A percentile compares a stretch with the other conserved stretches of the same genome.
These are phyloP conservation scores for Vanessa cardui DNA, from an alignment of 2,888 invertebrate species.

Conservation along the genomic window DNA sequence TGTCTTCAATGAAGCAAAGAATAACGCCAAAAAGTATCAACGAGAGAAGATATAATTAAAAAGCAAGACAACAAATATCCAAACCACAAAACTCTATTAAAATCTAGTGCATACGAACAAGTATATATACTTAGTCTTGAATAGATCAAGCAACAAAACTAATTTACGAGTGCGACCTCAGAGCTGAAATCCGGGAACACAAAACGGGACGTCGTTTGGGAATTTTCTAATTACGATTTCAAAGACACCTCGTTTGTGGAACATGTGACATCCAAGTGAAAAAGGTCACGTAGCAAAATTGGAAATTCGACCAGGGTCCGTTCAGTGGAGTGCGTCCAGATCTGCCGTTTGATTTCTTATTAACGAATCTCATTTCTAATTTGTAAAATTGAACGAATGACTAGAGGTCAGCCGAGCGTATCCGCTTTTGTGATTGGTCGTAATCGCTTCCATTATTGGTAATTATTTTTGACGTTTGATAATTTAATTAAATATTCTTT, in stretches of 20 bases:
- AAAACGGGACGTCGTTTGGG: conserved; percentile 72
- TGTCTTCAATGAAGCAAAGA: not conserved
- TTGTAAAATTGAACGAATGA: conserved; percentile 34
- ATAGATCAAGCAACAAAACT: conserved; percentile 63
- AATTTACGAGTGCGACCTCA: conserved; percentile 62
- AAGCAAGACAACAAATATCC: not conserved
- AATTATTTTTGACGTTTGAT: not conserved
- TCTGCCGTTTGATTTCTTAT: conserved; percentile 66
- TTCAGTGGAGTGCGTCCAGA: conserved; percentile 45
- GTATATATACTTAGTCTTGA: conserved; percentile 29
- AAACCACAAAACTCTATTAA: conserved; percentile 21
- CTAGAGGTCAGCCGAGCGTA: conserved; percentile 16
- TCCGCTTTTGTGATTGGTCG: conserved; percentile 4
- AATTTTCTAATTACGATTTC: conserved; percentile 83
- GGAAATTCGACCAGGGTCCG: conserved; percentile 56
- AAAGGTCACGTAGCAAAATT: conserved; percentile 81
- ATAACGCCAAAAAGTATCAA: not conserved
- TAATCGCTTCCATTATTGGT: not conserved
- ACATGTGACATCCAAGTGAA: conserved; percentile 76
- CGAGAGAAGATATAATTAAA: not conserved
- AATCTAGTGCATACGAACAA: conserved; percentile 19
- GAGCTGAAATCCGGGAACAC: conserved; percentile 59
- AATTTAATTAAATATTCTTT: too few relatives aligned
- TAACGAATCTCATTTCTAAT: conserved; percentile 66
- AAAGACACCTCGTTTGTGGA: conserved; percentile 81